Evolutionary conservation across 2,888 invertebrate species (phyloP).

Genomic region (Onchidella celtica): DNA sequence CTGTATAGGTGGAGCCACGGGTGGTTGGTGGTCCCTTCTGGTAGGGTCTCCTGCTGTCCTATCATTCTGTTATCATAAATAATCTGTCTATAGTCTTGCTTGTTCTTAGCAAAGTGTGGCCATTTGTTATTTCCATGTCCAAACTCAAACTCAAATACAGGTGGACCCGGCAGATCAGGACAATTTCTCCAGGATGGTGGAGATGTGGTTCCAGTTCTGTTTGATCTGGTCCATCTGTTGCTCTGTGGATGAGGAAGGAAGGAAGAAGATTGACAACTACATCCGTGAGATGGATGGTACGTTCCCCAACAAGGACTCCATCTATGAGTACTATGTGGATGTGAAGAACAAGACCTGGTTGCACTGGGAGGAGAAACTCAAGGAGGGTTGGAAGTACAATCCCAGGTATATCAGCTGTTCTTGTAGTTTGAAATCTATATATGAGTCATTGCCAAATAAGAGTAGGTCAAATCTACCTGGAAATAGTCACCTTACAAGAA

Average conservation of each 20-base stretch:
- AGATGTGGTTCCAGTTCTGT: slow-evolving; percentile 80
- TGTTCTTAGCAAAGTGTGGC: too few relatives aligned
- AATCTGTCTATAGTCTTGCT: too few relatives aligned
- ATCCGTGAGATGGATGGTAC: slow-evolving; percentile 80
- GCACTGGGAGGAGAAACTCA: slow-evolving; percentile 90
- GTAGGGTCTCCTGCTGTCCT: too few relatives aligned
- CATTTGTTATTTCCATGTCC: too few relatives aligned
- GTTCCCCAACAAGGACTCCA: slow-evolving; percentile 92
- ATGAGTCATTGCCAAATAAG: too few relatives aligned
- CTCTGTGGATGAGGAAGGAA: slow-evolving; percentile 80
- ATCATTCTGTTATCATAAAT: too few relatives aligned
- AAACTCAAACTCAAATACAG: slow-evolving; percentile 59
- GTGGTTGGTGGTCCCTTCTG: too few relatives aligned
- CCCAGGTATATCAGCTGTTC: slow-evolving; percentile 81
- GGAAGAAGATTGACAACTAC: slow-evolving; percentile 80
- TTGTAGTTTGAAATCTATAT: too few relatives aligned
- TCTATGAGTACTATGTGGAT: slow-evolving; percentile 95
- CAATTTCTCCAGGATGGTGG: slow-evolving; percentile 77
- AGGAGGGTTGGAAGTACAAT: slow-evolving; percentile 88
- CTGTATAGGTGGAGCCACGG: too few relatives aligned
- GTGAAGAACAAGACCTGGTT: slow-evolving; percentile 85
- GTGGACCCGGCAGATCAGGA: slow-evolving; percentile 76
- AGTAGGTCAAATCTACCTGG: too few relatives aligned
- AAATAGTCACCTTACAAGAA: too few relatives aligned
- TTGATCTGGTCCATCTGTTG: slow-evolving; percentile 81